Evolutionary conservation across 2,797 vertebrate genomes (phyloP), one percentile per base, ranked within the genome.

Genomic region (Rhodeus uyekii): DNA sequence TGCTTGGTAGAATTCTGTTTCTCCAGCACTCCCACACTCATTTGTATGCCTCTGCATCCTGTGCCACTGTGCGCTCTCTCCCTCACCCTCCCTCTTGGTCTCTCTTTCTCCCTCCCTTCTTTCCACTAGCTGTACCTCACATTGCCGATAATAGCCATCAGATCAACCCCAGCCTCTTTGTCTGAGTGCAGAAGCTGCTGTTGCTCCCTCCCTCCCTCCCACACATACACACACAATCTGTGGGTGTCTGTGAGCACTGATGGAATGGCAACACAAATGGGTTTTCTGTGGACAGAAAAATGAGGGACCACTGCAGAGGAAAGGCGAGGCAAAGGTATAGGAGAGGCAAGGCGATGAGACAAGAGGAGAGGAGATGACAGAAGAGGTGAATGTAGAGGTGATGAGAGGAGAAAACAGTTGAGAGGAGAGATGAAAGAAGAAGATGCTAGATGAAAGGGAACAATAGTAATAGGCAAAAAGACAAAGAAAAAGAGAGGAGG

Each of bases 21-120:
- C 97, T 97, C 96, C 96, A 97, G 94, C 96, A 97, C 97, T 98
- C 97, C 97, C 96, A 97, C 97, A 96, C 96, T 97, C 96, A 98
- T 98, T 97, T 97, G 97, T 98, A 98, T 98, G 96, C 97, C 93
- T 90, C 92, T 95, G 95, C 95, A 95, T 95, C 95, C 93, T 92
- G 93, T 93, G 94, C 92, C 86, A 88, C 89, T 90, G 88, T 83
- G 38, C 85, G 88, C 73, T 71, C 75, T 75, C 84, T 75, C 58
- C 32, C 72, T 76, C 65, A 76, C 68, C 44, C 69, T 69, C 92
- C 93, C 87, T 85, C 92, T 94, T 60, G 93, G 92, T 94, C 93
- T 61, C 60, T 46, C 61, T 8, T 53, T 48, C 77, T 58, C 73
- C 69, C 81, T 83, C 83, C 82, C 65, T 75, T 94, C 94, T 93